Conservation (phyloP, 2,113 vertebrate genomes). For the Alethe diademata region DNA sequence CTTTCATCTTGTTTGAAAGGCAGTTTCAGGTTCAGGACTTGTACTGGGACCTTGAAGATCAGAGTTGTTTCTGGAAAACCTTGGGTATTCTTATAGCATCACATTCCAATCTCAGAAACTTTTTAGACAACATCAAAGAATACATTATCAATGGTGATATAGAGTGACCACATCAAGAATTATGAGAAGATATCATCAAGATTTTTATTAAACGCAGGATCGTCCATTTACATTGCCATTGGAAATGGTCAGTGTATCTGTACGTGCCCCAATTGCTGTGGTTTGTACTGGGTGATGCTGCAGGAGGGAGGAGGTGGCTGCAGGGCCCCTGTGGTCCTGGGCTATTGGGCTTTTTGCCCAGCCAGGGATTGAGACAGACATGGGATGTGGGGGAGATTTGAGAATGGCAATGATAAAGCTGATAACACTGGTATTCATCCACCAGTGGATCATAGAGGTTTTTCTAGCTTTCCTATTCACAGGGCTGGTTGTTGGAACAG, state of each 20-base stretch:
- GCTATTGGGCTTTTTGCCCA: not conserved
- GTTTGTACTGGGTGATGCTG: not conserved
- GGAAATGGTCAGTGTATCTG: not conserved
- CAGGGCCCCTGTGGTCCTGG: not conserved
- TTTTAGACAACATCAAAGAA: not conserved
- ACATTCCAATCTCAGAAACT: not conserved
- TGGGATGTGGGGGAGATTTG: too few species aligned
- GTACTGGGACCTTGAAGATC: not conserved
- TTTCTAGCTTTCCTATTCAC: not conserved
- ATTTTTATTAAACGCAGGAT: not conserved
- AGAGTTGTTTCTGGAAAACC: not conserved
- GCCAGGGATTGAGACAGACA: fast-evolving
- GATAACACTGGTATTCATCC: not conserved
- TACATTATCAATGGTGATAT: not conserved
- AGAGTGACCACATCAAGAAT: not conserved
- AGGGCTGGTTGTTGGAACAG: not conserved
- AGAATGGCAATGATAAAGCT: not conserved
- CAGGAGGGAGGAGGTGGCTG: not conserved
- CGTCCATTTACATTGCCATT: not conserved
- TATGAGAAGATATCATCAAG: not conserved
- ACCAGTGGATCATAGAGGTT: not conserved
- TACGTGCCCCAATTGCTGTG: fast-evolving
- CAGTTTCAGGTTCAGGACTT: not conserved
- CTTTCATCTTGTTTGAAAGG: not conserved
- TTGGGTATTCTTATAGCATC: not conserved